phyloP scores from a whole-genome alignment of 2,888 invertebrate genomes.

The Chymomyza procnemis region DNA sequence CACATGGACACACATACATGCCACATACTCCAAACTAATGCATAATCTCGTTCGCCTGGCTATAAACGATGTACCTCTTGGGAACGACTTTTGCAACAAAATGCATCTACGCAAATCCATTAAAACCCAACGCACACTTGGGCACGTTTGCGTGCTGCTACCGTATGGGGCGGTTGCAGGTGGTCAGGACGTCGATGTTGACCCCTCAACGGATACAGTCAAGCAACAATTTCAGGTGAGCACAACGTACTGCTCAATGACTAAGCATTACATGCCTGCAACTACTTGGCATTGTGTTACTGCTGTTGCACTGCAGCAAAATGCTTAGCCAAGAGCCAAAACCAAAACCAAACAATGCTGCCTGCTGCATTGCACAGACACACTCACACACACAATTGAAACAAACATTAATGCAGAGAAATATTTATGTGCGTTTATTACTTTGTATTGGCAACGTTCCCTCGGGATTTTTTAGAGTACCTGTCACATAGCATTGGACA shows the following conservation, averaged over 20 bases:
- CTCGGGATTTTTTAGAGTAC: conserved; percentile 84
- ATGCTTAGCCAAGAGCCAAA: conserved; percentile 19
- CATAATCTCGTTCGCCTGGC: background rate
- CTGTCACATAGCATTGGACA: conserved; percentile 90
- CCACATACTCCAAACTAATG: background rate
- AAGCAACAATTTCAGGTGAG: conserved; percentile 79
- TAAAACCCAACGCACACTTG: conserved; percentile 59
- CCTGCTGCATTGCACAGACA: background rate
- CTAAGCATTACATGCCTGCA: background rate
- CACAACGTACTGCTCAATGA: conserved; percentile 11
- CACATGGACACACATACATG: background rate
- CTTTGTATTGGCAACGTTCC: conserved; percentile 8
- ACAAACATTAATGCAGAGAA: background rate
- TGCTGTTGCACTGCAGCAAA: conserved; percentile 11
- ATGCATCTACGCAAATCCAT: conserved; percentile 20
- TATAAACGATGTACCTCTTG: conserved; percentile 34
- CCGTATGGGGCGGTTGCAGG: conserved; percentile 62
- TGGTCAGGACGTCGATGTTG: conserved; percentile 78
- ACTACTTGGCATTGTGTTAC: background rate
- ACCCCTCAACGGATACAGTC: conserved; percentile 79
- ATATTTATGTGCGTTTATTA: conserved; percentile 5
- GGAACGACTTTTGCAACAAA: conserved; percentile 13
- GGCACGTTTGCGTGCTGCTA: conserved; percentile 72
- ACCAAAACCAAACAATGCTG: background rate
- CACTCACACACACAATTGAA: background rate